Base-by-base conservation (phyloP, 1,140 invertebrate species). In the Bombyx mandarina region DNA sequence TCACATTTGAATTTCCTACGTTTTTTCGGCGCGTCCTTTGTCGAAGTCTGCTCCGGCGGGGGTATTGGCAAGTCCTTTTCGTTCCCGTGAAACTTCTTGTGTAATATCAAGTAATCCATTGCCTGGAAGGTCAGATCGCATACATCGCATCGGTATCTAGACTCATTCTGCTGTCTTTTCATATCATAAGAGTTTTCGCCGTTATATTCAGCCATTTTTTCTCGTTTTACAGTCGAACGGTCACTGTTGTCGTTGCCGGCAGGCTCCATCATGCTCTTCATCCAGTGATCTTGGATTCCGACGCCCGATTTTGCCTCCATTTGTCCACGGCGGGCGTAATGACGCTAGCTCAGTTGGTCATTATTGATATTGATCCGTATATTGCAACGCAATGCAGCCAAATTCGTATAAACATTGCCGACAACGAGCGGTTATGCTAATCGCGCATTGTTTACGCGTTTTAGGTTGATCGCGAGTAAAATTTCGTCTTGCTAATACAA, bases 191-290 rank as follows among this genome's bases (percentile, higher is more conserved):
- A 9, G 7, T 51, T 71, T 6, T 79, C 78, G 43, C 80, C 78
- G 61, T 81, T 82, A 54, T 77, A 83, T 63, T 85, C 83, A 52
- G 76, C 82, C 80, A 85, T 83, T 64, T 86, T 86, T 67, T 86
- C 83, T 43, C 80, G 70, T 66, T 86, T 86, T 9, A 86, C 77
- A 35, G 26, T 35, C 52, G 71, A 80, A 62, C 70, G 69, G 54
- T 86, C 79, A 72, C 80, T 73, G 73, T 79, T 79, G 62, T 86
- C 80, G 61, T 69, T 77, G 48, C 72, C 73, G 67, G 81, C 74
- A 65, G 83, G 80, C 62, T 86, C 83, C 83, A 86, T 86, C 68
- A 86, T 82, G 81, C 74, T 82, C 73, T 85, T 86, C 75, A 86
- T 82, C 83, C 82, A 86, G 56, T 86, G 79, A 48, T 85, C 80